These are phyloP conservation scores for Nestor notabilis DNA, from an alignment of 2,113 vertebrate species.

Conservation along the genomic window DNA sequence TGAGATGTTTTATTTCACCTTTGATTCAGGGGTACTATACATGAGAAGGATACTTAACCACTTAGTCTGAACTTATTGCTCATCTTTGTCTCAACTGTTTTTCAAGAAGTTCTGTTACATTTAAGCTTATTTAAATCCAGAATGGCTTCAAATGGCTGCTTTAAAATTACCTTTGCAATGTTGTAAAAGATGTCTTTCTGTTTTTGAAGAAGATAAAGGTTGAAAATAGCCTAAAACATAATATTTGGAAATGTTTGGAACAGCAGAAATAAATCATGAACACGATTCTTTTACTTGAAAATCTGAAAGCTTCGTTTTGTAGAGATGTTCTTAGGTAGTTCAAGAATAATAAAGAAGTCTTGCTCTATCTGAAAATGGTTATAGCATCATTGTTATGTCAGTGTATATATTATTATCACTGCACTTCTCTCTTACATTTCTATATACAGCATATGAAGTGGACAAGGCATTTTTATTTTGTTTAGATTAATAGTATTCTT, in stretches of 20 bases:
- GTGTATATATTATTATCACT: background rate
- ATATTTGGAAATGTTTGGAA: background rate
- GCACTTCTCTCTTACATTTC: background rate
- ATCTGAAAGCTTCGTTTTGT: background rate
- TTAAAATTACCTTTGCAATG: background rate
- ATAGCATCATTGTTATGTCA: background rate
- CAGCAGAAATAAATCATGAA: background rate
- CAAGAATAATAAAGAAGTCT: background rate
- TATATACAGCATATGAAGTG: background rate
- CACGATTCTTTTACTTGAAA: background rate
- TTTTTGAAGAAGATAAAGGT: background rate
- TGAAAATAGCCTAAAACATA: background rate
- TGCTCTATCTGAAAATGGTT: background rate
- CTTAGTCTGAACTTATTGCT: background rate
- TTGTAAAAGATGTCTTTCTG: background rate
- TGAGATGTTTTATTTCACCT: background rate
- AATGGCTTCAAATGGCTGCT: background rate
- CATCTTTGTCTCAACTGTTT: background rate
- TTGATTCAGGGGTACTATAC: background rate
- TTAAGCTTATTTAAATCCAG: background rate
- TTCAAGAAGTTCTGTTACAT: background rate
- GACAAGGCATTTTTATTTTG: background rate
- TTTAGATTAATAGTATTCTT: background rate
- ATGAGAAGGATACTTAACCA: accelerated
- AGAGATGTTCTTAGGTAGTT: background rate